phyloP scores from a whole-genome alignment of 2,888 invertebrate species.

The Drosophila pegasa region DNA sequence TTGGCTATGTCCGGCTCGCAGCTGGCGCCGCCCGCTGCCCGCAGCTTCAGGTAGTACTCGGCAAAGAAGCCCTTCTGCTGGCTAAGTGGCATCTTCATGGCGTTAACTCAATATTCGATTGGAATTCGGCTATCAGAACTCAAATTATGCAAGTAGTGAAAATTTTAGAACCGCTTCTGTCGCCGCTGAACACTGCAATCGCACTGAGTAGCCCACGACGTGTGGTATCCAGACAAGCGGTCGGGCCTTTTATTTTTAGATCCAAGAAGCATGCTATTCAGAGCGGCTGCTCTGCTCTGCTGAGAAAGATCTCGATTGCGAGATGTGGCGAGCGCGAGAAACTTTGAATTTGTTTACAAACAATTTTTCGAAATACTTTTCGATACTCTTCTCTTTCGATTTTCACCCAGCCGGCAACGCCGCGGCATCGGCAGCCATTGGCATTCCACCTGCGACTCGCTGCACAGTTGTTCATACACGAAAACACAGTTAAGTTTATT shows the following conservation, averaged over 20 bases:
- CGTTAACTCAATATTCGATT: constrained; percentile 13
- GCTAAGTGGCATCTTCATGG: constrained; percentile 75
- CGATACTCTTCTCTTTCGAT: background rate
- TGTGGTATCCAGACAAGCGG: constrained; percentile 63
- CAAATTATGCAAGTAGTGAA: constrained; percentile 69
- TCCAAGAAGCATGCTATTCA: constrained; percentile 35
- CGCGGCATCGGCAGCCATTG: background rate
- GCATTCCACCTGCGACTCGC: background rate
- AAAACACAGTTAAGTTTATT: constrained; percentile 43
- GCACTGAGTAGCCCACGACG: constrained; percentile 56
- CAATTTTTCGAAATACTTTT: constrained; percentile 32
- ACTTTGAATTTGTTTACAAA: constrained; percentile 67
- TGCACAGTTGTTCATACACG: constrained; percentile 28
- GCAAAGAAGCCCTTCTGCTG: constrained; percentile 87
- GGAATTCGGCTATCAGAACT: constrained; percentile 9
- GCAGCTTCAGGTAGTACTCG: constrained; percentile 88
- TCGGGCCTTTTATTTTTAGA: constrained; percentile 70
- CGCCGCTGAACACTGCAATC: constrained; percentile 58
- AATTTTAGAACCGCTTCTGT: constrained; percentile 27
- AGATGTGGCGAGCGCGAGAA: background rate
- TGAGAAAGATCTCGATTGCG: constrained; percentile 12
- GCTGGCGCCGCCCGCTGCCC: constrained; percentile 84
- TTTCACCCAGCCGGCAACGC: constrained; percentile 15
- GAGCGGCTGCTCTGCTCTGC: no score
- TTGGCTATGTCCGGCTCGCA: constrained; percentile 87